Evolutionary conservation across 92 coral and sea anemone genomes (phyloP), one percentile per base, ranked within the genome.

Genomic region (Zoanthus sociatus): DNA sequence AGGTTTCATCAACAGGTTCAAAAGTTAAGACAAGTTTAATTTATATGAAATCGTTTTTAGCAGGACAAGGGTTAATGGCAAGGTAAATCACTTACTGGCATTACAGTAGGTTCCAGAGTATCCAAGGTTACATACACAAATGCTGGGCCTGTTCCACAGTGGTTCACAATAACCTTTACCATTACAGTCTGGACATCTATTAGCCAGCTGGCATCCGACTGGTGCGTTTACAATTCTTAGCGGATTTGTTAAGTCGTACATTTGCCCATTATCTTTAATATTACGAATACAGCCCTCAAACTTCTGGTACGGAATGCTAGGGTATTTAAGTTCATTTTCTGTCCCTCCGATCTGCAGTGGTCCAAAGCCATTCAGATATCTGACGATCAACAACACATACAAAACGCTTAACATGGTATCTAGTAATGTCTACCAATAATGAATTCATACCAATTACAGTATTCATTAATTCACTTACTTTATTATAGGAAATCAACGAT

Each of bases 321-420:
- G 92, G 77, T 91, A 83, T 3, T 76, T 73, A 21, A 97, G 76
- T 14, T 79, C 87, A 58, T 91, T 92, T 85, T 92, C 89, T 17
- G 91, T 91, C 10, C 99, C 98, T 46, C 99, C 99, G 71, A 97
- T 91, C 84, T 97, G 99, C 72, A 97, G 98, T 30, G 99, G 99
- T 31, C 98, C 99, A 83, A 97, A 96, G 6, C 99, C 99, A 73
- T 97, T 91, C 71, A 97, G 87, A 77, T 92, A 97, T 17, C 99
- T 97, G 86, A n/a, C 71, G 70, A 45, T 18, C 7, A 1, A 6
- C 47, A 31, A 30, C 46, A 26, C 73, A 26, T 26, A 26, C 42
- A 69, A 30, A 69, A 9, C 1, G 11, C 6, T 33, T 30, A 30
- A 69, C 32, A 67, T 8, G 72, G 37, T 21, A 58, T 15, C 42